These are phyloP conservation scores for Gisinianus flammeolus DNA, from an alignment of 2,888 invertebrate genomes.

Conservation along the genomic window DNA sequence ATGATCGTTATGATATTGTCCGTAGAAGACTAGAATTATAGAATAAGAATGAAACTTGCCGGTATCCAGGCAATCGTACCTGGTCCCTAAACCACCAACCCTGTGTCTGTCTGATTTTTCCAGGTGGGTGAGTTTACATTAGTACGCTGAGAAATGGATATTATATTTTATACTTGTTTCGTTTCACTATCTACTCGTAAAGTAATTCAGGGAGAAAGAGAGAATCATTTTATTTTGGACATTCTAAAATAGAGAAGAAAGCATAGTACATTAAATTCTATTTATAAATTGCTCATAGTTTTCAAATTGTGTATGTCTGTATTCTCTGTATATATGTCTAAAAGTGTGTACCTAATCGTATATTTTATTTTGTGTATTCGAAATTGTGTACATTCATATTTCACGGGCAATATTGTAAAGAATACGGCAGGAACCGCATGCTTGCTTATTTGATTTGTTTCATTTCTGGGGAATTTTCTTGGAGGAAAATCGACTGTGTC, in stretches of 20 bases:
- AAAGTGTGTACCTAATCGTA: background rate
- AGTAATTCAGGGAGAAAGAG: background rate
- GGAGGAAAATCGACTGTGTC: slow-evolving; percentile 55
- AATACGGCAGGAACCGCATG: slow-evolving; percentile 17
- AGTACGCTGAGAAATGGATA: slow-evolving; percentile 23
- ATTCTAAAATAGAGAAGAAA: background rate
- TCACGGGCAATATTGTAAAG: background rate
- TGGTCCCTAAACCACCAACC: slow-evolving; percentile 12
- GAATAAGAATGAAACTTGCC: background rate
- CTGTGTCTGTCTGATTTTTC: slow-evolving; percentile 7
- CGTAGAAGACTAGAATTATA: background rate
- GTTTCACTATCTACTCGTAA: background rate
- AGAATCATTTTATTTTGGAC: background rate
- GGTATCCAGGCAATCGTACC: background rate
- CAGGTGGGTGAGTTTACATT: slow-evolving; percentile 33
- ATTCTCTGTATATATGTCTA: background rate
- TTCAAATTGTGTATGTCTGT: background rate
- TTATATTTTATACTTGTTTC: slow-evolving; percentile 1
- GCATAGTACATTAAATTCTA: background rate
- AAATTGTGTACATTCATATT: slow-evolving; percentile 4
- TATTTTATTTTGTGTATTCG: background rate
- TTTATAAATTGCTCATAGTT: background rate
- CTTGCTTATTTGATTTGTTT: slow-evolving; percentile 53
- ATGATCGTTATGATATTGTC: slow-evolving; percentile 22
- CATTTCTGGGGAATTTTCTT: slow-evolving; percentile 52